Evolutionary conservation across 2,888 invertebrate genomes (phyloP).

Genomic region (Tipula confusa): DNA sequence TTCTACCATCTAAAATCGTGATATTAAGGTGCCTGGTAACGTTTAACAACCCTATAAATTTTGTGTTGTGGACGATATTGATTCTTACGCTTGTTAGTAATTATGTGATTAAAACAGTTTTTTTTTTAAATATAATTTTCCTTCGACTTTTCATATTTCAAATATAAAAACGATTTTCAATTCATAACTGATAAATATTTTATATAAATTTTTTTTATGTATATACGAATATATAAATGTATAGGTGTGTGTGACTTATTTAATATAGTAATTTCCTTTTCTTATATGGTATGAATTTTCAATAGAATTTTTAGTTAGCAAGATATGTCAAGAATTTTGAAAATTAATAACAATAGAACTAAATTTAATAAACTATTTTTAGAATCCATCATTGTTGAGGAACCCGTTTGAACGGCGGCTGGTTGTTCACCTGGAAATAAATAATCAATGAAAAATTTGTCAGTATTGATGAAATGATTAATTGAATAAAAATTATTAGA

Average conservation of each 20-base stretch:
- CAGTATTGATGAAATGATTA: too few relatives aligned
- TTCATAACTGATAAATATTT: not conserved
- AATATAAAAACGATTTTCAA: not conserved
- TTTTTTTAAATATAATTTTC: not conserved
- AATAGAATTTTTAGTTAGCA: slow-evolving; percentile 22
- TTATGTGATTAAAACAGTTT: not conserved
- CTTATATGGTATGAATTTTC: not conserved
- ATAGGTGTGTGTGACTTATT: not conserved
- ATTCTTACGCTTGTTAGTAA: too few relatives aligned
- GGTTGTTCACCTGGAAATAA: slow-evolving; percentile 43
- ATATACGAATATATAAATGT: not conserved
- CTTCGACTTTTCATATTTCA: not conserved
- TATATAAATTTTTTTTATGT: too few relatives aligned
- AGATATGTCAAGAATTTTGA: slow-evolving; percentile 20
- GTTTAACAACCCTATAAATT: too few relatives aligned
- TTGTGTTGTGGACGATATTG: too few relatives aligned
- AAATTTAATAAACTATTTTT: slow-evolving; percentile 27
- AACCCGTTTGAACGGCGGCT: slow-evolving; percentile 46
- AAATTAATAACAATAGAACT: slow-evolving; percentile 21
- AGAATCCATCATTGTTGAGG: slow-evolving; percentile 37
- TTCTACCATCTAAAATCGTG: too few relatives aligned
- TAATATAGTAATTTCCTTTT: not conserved
- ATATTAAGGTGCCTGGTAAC: too few relatives aligned
- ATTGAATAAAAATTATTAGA: too few relatives aligned
- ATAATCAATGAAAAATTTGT: not conserved